Evolutionary conservation across 2,888 invertebrate genomes (phyloP).

Genomic region (Liodrosophila aerea): DNA sequence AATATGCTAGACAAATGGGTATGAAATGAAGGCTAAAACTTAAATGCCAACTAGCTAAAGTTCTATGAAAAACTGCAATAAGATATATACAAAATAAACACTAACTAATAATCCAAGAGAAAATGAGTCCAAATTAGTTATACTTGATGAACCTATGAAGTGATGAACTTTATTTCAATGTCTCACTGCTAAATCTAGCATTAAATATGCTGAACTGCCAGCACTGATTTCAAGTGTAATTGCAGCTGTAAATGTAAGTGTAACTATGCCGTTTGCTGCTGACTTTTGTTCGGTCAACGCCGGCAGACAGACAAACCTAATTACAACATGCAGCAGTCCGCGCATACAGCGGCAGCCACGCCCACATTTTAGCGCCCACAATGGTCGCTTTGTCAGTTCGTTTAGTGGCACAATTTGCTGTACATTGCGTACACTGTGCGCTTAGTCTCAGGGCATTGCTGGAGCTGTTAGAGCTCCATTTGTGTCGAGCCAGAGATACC

Average conservation of each 20-base stretch:
- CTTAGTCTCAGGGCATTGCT: neutral
- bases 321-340: constrained; percentile 46
- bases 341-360: neutral
- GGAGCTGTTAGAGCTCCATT: constrained; percentile 5
- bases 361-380: constrained; percentile 24
- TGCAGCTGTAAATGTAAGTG: constrained; percentile 15
- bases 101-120: too few species aligned
- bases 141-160: too few species aligned
- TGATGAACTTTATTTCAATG: too few species aligned
- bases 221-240: too few species aligned
- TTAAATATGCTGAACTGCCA: constrained; percentile 6
- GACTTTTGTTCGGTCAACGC: constrained; percentile 35
- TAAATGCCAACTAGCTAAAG: too few species aligned
- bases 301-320: constrained; percentile 66
- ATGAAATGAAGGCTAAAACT: too few species aligned
- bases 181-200: too few species aligned
- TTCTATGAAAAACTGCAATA: too few species aligned
- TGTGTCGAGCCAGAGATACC: constrained; percentile 8
- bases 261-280: constrained; percentile 24
- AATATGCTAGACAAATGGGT: too few species aligned
- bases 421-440: constrained; percentile 42
- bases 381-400: constrained; percentile 68
- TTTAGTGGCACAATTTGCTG: constrained; percentile 73
- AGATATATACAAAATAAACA: too few species aligned
- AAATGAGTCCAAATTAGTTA: too few species aligned